Evolutionary conservation across 2,797 vertebrate species (phyloP).

Genomic region (Sebastes flavidus): DNA sequence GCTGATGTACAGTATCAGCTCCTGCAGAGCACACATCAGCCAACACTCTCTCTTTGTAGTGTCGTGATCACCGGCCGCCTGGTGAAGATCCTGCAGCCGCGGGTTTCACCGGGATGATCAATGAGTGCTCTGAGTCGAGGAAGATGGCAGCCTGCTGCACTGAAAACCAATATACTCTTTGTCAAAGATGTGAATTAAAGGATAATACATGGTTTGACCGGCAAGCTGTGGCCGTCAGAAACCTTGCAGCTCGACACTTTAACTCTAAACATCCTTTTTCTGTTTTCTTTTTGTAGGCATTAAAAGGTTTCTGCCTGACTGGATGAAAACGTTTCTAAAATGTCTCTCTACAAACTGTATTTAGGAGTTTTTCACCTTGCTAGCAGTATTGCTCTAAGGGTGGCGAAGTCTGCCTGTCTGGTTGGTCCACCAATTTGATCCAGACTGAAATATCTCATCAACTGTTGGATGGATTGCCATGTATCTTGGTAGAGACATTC

Average conservation of each 20-base stretch:
- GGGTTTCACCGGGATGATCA: constrained; percentile 29
- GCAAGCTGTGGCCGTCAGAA: not conserved
- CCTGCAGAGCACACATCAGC: constrained; percentile 7
- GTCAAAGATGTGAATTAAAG: not conserved
- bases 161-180: not conserved
- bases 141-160: not conserved
- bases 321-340: not conserved
- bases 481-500: too few species aligned
- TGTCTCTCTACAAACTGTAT: not conserved
- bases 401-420: not conserved
- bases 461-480: too few species aligned
- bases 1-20: not conserved
- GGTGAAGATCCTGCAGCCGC: constrained; percentile 17
- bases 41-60: constrained; percentile 3
- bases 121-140: not conserved
- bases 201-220: not conserved
- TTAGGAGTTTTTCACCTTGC: not conserved
- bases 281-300: not conserved
- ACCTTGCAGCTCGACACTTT: not conserved
- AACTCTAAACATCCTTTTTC: not conserved
- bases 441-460: not conserved
- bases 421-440: not conserved
- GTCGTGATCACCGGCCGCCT: constrained; percentile 16
- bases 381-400: not conserved
- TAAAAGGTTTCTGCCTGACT: not conserved